These are phyloP conservation scores for Chauna torquata DNA, from an alignment of 2,113 vertebrate species.

Conservation along the genomic window DNA sequence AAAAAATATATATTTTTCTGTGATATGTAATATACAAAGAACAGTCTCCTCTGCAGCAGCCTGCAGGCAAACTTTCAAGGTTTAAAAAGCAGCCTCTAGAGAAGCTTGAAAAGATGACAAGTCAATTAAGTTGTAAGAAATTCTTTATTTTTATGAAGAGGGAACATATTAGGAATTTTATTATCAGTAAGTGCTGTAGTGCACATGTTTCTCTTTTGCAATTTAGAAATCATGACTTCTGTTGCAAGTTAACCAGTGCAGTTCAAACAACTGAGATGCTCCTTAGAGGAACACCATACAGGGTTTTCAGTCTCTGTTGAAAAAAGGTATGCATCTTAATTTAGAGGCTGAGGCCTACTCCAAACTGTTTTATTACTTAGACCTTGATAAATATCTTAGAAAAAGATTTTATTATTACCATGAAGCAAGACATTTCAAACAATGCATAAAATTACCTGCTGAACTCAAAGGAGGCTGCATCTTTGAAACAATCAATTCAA, in stretches of 20 bases:
- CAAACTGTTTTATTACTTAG: background rate
- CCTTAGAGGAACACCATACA: background rate
- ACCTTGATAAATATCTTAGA: background rate
- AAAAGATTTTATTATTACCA: background rate
- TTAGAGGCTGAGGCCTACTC: background rate
- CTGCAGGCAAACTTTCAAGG: slow-evolving; percentile 36
- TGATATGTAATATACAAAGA: background rate
- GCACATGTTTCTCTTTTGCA: background rate
- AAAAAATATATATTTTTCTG: background rate
- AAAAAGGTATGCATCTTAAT: background rate
- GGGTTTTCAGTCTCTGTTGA: background rate
- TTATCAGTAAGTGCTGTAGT: background rate
- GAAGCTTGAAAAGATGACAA: slow-evolving; percentile 32
- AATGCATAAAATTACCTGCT: background rate
- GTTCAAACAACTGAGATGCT: background rate
- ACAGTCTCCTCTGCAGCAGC: background rate
- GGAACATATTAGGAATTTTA: background rate
- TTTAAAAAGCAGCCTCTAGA: background rate
- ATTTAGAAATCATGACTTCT: slow-evolving; percentile 19
- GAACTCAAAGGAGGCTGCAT: background rate
- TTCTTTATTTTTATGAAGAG: slow-evolving; percentile 32
- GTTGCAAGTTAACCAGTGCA: background rate
- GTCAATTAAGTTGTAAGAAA: slow-evolving; percentile 40
- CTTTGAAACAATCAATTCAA: slow-evolving; percentile 35
- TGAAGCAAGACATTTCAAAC: background rate